Conservation (phyloP, 2,113 vertebrate genomes). For the Mobula hypostoma region DNA sequence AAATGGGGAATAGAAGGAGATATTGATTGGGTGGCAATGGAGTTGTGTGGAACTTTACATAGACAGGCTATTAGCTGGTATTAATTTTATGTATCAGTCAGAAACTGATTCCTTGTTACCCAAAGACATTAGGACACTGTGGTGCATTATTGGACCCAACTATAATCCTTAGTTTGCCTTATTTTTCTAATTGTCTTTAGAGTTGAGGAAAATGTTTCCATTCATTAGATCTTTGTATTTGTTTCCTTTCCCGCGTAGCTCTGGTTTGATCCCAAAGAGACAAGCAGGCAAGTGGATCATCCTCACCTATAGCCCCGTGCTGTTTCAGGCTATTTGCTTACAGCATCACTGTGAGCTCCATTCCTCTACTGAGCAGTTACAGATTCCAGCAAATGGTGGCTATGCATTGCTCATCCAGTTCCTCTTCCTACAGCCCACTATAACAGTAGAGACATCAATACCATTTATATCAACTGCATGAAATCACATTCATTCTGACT, state of each 20-base stretch:
- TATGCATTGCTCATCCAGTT: background rate
- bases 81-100: background rate
- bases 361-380: background rate
- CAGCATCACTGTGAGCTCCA: background rate
- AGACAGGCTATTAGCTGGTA: background rate
- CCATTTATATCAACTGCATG: background rate
- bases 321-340: background rate
- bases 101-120: background rate
- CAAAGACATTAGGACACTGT: background rate
- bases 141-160: background rate
- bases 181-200: background rate
- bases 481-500: background rate
- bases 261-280: background rate
- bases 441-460: background rate
- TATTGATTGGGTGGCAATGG: background rate
- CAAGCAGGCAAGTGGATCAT: background rate
- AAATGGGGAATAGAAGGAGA: background rate
- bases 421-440: background rate
- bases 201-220: background rate
- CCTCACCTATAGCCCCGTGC: background rate
- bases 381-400: background rate
- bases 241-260: background rate
- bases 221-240: background rate
- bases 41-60: background rate
- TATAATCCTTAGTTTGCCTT: background rate